Percentiles rank a stretch among this genome's conserved stretches.
phyloP scores from a whole-genome alignment of 2,888 invertebrate genomes.

The Thymelicus acteon region DNA sequence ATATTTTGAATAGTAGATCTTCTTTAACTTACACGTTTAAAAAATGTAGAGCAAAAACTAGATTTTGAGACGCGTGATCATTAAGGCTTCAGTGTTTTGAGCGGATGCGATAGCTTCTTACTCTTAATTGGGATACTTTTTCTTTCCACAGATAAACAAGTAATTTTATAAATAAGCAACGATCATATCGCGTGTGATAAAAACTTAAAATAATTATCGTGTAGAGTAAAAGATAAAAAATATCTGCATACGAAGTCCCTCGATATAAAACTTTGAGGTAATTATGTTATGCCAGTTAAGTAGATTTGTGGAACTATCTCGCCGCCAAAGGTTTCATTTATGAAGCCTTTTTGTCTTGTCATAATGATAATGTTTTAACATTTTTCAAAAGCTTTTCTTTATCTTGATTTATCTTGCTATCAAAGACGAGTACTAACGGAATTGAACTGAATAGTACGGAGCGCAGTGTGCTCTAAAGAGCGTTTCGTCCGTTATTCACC shows the following conservation, averaged over 20 bases:
- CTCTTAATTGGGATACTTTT: constrained; percentile 71
- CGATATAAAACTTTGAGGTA: constrained; percentile 13
- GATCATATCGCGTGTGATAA: constrained; percentile 39
- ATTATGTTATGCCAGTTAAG: constrained; percentile 15
- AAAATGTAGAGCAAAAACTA: constrained; percentile 57
- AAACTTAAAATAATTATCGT: constrained; percentile 34
- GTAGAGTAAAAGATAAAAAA: constrained; percentile 19
- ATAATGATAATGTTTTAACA: too few relatives aligned
- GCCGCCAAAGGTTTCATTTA: constrained; percentile 8
- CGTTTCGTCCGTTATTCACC: too few relatives aligned
- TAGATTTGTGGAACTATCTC: constrained; percentile 1
- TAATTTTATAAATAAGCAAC: constrained; percentile 50
- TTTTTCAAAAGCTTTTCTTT: too few relatives aligned
- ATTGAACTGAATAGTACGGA: too few relatives aligned
- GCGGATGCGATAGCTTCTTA: constrained; percentile 69
- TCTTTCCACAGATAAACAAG: constrained; percentile 44
- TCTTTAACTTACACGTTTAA: constrained; percentile 47
- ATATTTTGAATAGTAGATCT: background rate
- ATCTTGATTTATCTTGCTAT: too few relatives aligned
- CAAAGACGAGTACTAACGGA: too few relatives aligned
- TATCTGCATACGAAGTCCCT: constrained; percentile 17
- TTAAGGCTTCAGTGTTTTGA: constrained; percentile 59
- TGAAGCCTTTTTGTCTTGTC: background rate
- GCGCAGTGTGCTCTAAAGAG: too few relatives aligned
- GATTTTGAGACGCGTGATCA: constrained; percentile 74